These are phyloP conservation scores for Gallinago media DNA, from an alignment of 2,113 vertebrate genomes.

Conservation along the genomic window DNA sequence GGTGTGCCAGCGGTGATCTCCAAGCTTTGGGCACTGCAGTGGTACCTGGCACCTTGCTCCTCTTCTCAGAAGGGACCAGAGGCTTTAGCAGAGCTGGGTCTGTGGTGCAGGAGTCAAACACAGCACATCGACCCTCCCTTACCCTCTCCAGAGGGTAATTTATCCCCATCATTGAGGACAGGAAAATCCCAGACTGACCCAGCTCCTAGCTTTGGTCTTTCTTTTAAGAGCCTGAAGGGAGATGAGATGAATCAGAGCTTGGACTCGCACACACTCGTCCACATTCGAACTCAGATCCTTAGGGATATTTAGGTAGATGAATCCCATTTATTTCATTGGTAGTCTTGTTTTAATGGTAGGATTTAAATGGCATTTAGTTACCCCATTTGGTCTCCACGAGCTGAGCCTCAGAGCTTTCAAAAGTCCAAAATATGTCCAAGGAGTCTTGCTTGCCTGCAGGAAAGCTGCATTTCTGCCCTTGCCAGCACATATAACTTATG, in stretches of 20 bases:
- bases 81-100: not conserved
- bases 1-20: not conserved
- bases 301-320: not conserved
- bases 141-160: not conserved
- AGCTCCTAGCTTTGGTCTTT: not conserved
- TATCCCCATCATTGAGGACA: not conserved
- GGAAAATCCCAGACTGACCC: not conserved
- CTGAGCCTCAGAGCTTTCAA: not conserved
- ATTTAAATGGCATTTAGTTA: not conserved
- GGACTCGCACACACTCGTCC: not conserved
- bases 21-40: fast-evolving
- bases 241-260: not conserved
- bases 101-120: not conserved
- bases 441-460: not conserved
- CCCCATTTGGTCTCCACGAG: not conserved
- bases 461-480: not conserved
- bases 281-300: not conserved
- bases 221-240: not conserved
- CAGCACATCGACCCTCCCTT: not conserved
- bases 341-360: not conserved
- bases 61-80: not conserved
- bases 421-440: not conserved
- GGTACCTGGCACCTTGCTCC: not conserved
- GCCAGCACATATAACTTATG: not conserved
- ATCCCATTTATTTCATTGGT: not conserved